Base-by-base conservation (phyloP, 2,797 vertebrate species). In the Pipistrellus pygmaeus region DNA sequence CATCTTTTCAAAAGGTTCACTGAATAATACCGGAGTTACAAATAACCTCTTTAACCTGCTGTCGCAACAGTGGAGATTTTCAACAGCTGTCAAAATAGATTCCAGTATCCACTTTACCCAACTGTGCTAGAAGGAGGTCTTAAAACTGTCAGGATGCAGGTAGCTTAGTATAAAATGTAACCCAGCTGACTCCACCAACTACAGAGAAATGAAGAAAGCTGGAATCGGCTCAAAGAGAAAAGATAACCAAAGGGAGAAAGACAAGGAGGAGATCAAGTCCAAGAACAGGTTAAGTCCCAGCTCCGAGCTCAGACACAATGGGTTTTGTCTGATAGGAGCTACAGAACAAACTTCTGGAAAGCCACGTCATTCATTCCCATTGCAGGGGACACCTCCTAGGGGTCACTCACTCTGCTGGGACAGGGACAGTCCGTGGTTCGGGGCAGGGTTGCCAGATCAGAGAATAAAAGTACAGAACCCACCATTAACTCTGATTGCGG, bases 51-150 rank as follows among this genome's bases (percentile, higher is more conserved):
- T 94, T 94, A 96, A 96, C 95, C 95, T 96, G 48, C 95, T 86
- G 41, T 77, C 88, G 93, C 88, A 84, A 95, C 93, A 94, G 93
- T 84, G 78, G 92, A 68, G 53, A 85, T 93, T 96, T 96, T 91
- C 90, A 96, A 96, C 90, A 97, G 96, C 96, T 97, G 96, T 97
- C 97, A 97, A 96, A 96, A 96, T 83, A 97, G 92, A 97, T 94
- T 93, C 90, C 83, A 92, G 94, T 86, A 96, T 94, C 95, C 96
- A 93, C 94, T 96, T 73, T 93, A 88, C 93, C 96, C 93, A 82
- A 97, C 44, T 72, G 78, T 81, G 82, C 88, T 85, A 87, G 89
- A 91, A 96, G 96, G 95, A 88, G 93, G 96, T 93, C 92, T 97
- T 96, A 92, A 96, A 95, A 78, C 68, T 93, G 92, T 94, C 90